Percentiles rank a stretch among this genome's conserved stretches.
Evolutionary conservation across 1,140 invertebrate genomes (phyloP).

Genomic region (Nebria ingens): DNA sequence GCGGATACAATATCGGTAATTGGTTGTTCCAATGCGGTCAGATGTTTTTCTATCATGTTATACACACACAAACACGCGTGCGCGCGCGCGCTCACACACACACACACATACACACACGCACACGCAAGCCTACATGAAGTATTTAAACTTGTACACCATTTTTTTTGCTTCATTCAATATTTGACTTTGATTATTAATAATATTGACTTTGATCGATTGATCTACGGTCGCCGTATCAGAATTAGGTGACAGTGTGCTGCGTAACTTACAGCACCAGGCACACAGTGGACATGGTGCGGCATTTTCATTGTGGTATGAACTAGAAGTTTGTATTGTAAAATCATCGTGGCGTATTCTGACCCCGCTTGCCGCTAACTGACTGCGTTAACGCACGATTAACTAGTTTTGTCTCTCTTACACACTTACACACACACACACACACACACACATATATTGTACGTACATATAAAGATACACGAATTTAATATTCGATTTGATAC

Average conservation of each 20-base stretch:
- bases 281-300: not conserved
- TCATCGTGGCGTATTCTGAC: conserved; percentile 4
- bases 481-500: too few species aligned
- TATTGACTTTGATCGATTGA: conserved; percentile 31
- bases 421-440: too few species aligned
- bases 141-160: conserved; percentile 6
- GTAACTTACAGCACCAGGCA: not conserved
- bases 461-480: too few species aligned
- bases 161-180: not conserved
- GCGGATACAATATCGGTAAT: conserved; percentile 5
- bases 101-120: too few species aligned
- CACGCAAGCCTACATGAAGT: not conserved
- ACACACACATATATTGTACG: too few species aligned
- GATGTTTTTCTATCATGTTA: conserved; percentile 1
- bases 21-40: not conserved
- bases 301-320: conserved; percentile 6
- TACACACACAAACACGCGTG: too few species aligned
- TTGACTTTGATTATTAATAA: conserved; percentile 31
- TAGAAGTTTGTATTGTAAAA: conserved; percentile 3
- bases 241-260: conserved; percentile 9
- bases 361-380: not conserved
- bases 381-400: conserved; percentile 4
- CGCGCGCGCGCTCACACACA: too few species aligned
- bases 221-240: conserved; percentile 18
- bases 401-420: not conserved